Percentiles rank a stretch among this genome's conserved stretches.
phyloP scores from a whole-genome alignment of 2,113 vertebrate species.

The Osmerus mordax region DNA sequence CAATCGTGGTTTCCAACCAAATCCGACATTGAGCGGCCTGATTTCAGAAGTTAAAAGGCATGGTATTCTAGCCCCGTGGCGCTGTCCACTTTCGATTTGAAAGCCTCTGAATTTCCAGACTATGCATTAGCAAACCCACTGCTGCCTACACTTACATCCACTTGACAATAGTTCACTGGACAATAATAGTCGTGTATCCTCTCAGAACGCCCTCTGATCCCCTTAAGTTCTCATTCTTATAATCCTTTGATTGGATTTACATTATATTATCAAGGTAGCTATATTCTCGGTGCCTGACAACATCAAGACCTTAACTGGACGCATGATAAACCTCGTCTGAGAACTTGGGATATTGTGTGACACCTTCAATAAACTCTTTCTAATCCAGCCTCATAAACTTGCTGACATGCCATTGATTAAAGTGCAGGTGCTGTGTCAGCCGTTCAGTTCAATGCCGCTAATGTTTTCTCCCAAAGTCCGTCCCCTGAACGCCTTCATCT shows the following conservation, averaged over 20 bases:
- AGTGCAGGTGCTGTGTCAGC: too few species aligned
- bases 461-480: too few species aligned
- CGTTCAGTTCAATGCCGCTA: too few species aligned
- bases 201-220: neutral
- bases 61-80: slow-evolving; percentile 23
- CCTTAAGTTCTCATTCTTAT: neutral
- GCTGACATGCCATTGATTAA: too few species aligned
- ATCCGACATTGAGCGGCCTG: neutral
- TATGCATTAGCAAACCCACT: too few species aligned
- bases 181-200: neutral
- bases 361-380: too few species aligned
- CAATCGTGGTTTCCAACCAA: too few species aligned
- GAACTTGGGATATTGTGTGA: neutral
- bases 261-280: neutral
- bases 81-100: slow-evolving; percentile 15
- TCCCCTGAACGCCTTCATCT: too few species aligned
- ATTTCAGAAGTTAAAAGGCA: neutral
- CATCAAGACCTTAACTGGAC: neutral
- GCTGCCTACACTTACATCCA: neutral
- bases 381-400: too few species aligned
- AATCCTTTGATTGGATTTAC: neutral
- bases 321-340: neutral
- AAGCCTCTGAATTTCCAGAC: too few species aligned
- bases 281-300: neutral
- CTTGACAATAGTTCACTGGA: neutral